phyloP scores from a whole-genome alignment of 2,888 invertebrate genomes.

The Drosophila lacicola region DNA sequence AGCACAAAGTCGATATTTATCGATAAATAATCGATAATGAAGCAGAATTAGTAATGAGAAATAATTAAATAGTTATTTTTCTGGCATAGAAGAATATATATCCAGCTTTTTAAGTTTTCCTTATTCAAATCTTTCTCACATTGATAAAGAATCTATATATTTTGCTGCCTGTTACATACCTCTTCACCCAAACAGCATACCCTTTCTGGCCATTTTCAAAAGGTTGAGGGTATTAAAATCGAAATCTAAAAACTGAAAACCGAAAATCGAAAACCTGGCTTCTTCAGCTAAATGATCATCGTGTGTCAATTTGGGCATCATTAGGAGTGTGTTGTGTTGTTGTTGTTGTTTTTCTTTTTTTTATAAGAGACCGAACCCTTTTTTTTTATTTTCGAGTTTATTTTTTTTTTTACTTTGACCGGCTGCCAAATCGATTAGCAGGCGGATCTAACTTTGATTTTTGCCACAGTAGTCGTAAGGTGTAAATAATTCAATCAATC shows the following conservation, averaged over 20 bases:
- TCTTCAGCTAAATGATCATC: slow-evolving; percentile 77
- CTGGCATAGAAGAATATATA: no score
- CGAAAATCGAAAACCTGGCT: slow-evolving; percentile 48
- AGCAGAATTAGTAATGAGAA: no score
- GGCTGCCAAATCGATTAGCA: slow-evolving; percentile 78
- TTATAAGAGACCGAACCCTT: slow-evolving; percentile 61
- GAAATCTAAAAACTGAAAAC: slow-evolving; percentile 26
- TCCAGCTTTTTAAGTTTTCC: no score
- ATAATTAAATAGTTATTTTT: no score
- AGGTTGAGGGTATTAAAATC: slow-evolving; percentile 1
- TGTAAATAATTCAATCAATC: slow-evolving; percentile 81
- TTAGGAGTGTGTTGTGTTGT: slow-evolving; percentile 63
- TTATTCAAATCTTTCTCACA: no score
- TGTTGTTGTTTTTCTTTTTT: slow-evolving; percentile 6
- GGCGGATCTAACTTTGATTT: slow-evolving; percentile 78
- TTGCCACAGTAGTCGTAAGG: slow-evolving; percentile 72
- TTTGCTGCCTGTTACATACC: no score
- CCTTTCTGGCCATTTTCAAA: no score
- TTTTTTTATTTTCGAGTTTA: slow-evolving; percentile 39
- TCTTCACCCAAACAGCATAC: no score
- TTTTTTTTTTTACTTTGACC: slow-evolving; percentile 20
- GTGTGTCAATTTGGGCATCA: slow-evolving; percentile 80
- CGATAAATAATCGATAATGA: no score
- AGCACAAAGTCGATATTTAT: no score
- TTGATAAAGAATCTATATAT: no score